Base-by-base conservation (phyloP, 35 echinoderm and acorn worm species). In the Stichopus chloronotus region DNA sequence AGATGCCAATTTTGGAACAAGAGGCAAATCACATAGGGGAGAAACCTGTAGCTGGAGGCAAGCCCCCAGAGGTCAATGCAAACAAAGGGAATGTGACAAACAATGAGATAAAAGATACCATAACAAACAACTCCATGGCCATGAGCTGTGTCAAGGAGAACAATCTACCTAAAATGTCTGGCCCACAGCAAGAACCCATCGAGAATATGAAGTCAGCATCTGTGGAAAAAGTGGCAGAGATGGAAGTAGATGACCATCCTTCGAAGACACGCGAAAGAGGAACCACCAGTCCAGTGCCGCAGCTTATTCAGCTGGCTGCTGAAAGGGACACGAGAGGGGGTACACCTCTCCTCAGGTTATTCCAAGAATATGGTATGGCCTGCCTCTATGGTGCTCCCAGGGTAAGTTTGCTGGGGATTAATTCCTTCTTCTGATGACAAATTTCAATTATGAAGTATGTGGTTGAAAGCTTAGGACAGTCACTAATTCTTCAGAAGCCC, bases 1-100 rank as follows among this genome's bases (percentile, higher is more conserved):
- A 91, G n/a, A 91, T 91, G 90, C 90, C 90, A 13, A 58, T 91
- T 8, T 56, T 91, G 52, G 55, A 91, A 79, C 90, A 91, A 79
- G 90, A 91, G 58, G 90, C 90, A 53, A 91, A 91, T 20, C 90
- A 91, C 43, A 53, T 91, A 5, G 14, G 57, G 30, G 72, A 77
- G n/a, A 91, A 78, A 23, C 9, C 6, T 52, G 6, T 54, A 6
- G 19, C 55, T 12, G 14, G 25, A 63, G 57, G 22, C 1, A 85
- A 85, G 21, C 14, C 10, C 55, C 53, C 52, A 19, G 80, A 83
- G 55, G 52, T 7, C 2, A 57, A 57, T 16, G 6, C 80, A 12
- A 21, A 72, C 69, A 83, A 83, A 10, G 22, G 11, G 11, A 21
- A 12, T 19, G 19, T 55, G 52, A 53, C 23, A 8, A 10, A 83